A percentile compares a stretch with the other conserved stretches of the same genome.
phyloP scores from a whole-genome alignment of 30 jellyfish, hydroid and myxozoan species.

The Cassiopea andromeda region DNA sequence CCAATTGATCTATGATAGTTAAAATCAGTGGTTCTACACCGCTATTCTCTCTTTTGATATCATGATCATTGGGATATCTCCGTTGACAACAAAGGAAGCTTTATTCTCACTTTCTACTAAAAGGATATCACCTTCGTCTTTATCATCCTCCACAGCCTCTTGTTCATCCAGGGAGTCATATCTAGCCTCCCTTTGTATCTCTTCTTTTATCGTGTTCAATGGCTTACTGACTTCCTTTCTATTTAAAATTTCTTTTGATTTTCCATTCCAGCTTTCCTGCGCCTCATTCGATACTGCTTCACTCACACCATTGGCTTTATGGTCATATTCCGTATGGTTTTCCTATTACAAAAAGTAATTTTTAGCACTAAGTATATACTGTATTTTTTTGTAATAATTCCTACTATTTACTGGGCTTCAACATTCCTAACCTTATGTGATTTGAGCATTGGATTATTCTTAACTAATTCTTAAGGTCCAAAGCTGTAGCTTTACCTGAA shows the following conservation, averaged over 20 bases:
- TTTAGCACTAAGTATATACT: neutral
- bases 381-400: neutral
- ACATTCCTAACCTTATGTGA: too few species aligned
- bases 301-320: neutral
- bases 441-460: too few species aligned
- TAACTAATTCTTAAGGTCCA: too few species aligned
- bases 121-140: neutral
- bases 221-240: neutral
- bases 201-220: constrained; percentile 21
- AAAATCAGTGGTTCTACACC: neutral
- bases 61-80: constrained; percentile 16
- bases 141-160: neutral
- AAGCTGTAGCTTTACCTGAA: too few species aligned
- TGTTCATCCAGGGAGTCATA: neutral
- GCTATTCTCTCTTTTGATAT: constrained; percentile 35
- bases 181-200: neutral
- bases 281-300: neutral
- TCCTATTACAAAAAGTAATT: neutral
- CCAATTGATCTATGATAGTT: neutral
- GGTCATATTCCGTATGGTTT: neutral
- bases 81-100: neutral
- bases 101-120: neutral
- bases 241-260: neutral
- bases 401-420: neutral
- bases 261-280: neutral